A percentile compares a stretch with the other conserved stretches of the same genome.
Evolutionary conservation across 2,113 vertebrate species (phyloP).

Genomic region (Acinonyx jubatus): DNA sequence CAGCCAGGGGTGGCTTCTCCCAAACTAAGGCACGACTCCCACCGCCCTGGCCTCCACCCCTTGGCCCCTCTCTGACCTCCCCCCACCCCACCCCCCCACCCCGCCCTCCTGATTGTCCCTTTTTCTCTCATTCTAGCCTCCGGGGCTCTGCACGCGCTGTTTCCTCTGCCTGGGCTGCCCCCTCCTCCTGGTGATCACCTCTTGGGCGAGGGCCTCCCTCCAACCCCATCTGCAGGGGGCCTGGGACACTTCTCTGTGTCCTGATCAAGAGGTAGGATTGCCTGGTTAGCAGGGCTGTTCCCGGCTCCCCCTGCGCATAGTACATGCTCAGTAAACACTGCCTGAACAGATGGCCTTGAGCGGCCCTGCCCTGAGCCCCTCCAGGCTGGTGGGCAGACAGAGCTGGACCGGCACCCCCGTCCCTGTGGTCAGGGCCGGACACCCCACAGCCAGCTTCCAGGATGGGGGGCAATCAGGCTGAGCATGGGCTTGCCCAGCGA

Average conservation of each 20-base stretch:
- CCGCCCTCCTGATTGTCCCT: neutral
- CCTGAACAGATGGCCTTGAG: neutral
- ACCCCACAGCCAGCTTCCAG: neutral
- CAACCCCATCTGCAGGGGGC: rapidly evolving
- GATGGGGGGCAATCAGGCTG: neutral
- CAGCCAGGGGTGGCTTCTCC: neutral
- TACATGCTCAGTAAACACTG: neutral
- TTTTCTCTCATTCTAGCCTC: neutral
- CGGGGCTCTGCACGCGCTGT: neutral
- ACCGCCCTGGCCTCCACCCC: neutral
- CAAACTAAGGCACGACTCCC: neutral
- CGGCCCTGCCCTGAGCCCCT: neutral
- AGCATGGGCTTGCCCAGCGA: neutral
- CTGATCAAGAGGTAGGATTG: neutral
- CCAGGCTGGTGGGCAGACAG: neutral
- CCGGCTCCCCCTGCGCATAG: neutral
- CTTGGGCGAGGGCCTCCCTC: neutral
- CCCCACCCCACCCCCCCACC: neutral
- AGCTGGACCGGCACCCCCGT: rapidly evolving
- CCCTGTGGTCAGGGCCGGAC: neutral
- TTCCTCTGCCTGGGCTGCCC: neutral
- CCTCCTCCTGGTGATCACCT: too few species aligned
- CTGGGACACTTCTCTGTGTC: neutral
- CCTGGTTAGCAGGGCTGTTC: neutral
- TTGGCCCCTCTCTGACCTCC: neutral